phyloP scores from a whole-genome alignment of 2,888 invertebrate genomes.

The Meteorus colon region DNA sequence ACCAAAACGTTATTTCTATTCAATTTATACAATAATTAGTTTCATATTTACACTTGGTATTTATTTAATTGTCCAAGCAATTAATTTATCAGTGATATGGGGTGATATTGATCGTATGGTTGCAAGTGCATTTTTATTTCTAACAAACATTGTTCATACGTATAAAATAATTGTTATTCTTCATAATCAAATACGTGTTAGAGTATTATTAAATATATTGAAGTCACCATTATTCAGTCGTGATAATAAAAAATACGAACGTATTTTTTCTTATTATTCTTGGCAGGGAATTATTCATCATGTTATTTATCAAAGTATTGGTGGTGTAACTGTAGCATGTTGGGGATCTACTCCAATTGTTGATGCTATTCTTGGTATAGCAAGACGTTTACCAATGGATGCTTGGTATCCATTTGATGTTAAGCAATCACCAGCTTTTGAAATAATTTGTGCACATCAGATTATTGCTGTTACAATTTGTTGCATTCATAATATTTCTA shows the following conservation, averaged over 20 bases:
- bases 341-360: constrained; percentile 58
- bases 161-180: constrained; percentile 56
- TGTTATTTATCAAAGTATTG: constrained; percentile 58
- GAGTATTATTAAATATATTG: constrained; percentile 51
- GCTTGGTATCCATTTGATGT: constrained; percentile 64
- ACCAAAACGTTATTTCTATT: constrained; percentile 47
- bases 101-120: constrained; percentile 55
- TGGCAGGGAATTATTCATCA: constrained; percentile 63
- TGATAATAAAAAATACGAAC: constrained; percentile 53
- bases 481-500: constrained; percentile 60
- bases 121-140: constrained; percentile 56
- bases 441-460: constrained; percentile 59
- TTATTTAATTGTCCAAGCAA: constrained; percentile 53
- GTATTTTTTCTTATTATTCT: constrained; percentile 53
- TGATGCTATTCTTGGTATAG: constrained; percentile 48
- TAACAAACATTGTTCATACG: constrained; percentile 59
- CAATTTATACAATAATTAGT: constrained; percentile 50
- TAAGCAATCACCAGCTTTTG: constrained; percentile 56
- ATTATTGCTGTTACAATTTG: constrained; percentile 52
- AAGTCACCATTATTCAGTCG: constrained; percentile 50
- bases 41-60: constrained; percentile 56
- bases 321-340: constrained; percentile 51
- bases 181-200: constrained; percentile 51
- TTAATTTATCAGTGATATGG: constrained; percentile 54
- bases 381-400: constrained; percentile 55